Conservation (phyloP, 2,797 vertebrate genomes). For the Echeneis naucrates region DNA sequence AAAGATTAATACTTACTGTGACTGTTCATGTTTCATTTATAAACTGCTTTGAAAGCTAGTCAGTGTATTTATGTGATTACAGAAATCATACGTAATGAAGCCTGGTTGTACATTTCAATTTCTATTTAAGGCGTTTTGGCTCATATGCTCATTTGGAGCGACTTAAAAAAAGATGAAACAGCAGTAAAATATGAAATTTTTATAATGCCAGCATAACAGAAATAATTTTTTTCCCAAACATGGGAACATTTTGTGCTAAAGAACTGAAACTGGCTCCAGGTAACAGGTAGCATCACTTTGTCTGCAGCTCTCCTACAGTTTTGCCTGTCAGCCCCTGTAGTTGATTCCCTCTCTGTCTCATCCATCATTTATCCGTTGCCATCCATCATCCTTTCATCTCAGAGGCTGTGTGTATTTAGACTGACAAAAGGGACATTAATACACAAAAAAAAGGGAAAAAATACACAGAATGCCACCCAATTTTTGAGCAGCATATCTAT, state of each 20-base stretch:
- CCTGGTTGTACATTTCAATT: conserved; percentile 50
- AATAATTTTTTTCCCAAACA: conserved; percentile 34
- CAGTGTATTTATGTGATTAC: conserved; percentile 70
- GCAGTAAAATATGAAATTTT: conserved; percentile 14
- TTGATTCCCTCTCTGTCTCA: conserved; percentile 63
- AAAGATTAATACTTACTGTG: conserved; percentile 62
- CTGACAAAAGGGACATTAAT: conserved; percentile 61
- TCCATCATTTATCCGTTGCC: conserved; percentile 74
- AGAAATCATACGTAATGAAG: conserved; percentile 49
- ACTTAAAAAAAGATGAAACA: conserved; percentile 44
- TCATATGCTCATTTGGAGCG: conserved; percentile 37
- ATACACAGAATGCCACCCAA: conserved; percentile 34
- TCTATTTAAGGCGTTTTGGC: conserved; percentile 39
- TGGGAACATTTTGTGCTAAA: conserved; percentile 44
- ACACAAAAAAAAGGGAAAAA: conserved; percentile 57
- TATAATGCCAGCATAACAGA: conserved; percentile 15
- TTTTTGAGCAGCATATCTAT: conserved; percentile 20
- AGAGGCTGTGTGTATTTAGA: conserved; percentile 57
- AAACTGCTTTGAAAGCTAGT: conserved; percentile 68
- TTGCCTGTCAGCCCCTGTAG: conserved; percentile 64
- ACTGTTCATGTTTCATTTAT: conserved; percentile 72
- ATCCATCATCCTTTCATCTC: conserved; percentile 80
- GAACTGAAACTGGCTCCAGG: conserved; percentile 46
- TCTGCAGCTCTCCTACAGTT: conserved; percentile 59
- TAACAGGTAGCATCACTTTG: conserved; percentile 52